A percentile compares a stretch with the other conserved stretches of the same genome.
Conservation (phyloP, 2,113 vertebrate species). For the Crotophaga sulcirostris region DNA sequence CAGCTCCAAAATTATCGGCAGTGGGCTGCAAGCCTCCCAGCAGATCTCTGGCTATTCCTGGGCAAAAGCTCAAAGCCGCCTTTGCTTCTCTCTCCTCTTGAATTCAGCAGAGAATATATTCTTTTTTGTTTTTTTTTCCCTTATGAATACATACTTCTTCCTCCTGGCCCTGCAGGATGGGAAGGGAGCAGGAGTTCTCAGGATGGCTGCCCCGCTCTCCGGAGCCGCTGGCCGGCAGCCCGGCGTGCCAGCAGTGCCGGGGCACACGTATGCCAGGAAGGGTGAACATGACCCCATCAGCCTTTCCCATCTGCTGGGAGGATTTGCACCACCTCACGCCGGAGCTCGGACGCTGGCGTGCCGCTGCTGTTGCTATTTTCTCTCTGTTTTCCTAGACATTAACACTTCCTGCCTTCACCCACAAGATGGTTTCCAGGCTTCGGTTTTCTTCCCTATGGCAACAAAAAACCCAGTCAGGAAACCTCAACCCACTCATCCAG, state of each 20-base stretch:
- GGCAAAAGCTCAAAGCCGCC: constrained; percentile 39
- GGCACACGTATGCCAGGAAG: not conserved
- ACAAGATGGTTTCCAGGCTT: constrained; percentile 54
- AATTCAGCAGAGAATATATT: not conserved
- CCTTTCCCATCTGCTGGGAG: not conserved
- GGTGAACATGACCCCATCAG: not conserved
- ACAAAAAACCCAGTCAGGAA: constrained; percentile 43
- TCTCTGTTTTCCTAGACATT: constrained; percentile 51
- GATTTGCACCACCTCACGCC: not conserved
- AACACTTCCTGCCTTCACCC: constrained; percentile 57
- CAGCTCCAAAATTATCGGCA: constrained; percentile 39
- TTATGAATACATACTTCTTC: not conserved
- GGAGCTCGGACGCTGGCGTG: not conserved
- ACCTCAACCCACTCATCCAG: not conserved
- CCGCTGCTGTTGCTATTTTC: constrained; percentile 19
- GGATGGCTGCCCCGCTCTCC: fast-evolving
- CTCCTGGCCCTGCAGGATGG: not conserved
- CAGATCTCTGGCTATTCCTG: constrained; percentile 55
- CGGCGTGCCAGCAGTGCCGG: not conserved
- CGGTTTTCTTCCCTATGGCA: constrained; percentile 45
- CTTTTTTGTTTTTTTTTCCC: too few relatives aligned
- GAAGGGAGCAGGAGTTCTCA: not conserved
- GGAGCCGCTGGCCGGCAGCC: not conserved
- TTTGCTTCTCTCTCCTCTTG: constrained; percentile 30
- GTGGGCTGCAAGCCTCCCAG: constrained; percentile 33